Percentiles rank a stretch among this genome's conserved stretches.
Evolutionary conservation across 2,113 vertebrate genomes (phyloP).

Genomic region (Lepus americanus): DNA sequence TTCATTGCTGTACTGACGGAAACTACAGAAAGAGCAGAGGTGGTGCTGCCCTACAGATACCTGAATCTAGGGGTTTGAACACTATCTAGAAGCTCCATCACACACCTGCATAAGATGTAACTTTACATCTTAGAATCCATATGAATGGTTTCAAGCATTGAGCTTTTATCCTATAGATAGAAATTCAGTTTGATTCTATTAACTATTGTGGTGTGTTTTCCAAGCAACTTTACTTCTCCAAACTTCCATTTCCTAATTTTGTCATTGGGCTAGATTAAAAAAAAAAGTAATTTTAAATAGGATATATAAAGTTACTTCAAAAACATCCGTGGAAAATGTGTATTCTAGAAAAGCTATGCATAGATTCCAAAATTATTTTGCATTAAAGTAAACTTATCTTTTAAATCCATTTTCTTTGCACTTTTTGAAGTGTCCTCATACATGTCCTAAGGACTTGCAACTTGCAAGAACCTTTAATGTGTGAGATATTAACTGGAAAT

Average conservation of each 20-base stretch:
- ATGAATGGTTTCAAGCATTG: neutral
- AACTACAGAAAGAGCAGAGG: neutral
- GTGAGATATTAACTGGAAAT: neutral
- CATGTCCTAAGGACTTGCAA: neutral
- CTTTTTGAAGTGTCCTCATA: no score
- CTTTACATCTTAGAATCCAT: neutral
- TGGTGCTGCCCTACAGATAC: neutral
- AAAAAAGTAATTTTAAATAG: neutral
- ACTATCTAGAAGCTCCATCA: neutral
- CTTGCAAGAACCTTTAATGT: neutral
- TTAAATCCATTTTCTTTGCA: no score
- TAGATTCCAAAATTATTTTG: no score
- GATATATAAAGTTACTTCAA: neutral
- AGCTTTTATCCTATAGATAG: neutral
- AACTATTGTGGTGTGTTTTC: neutral
- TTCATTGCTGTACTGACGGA: neutral
- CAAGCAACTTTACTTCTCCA: neutral
- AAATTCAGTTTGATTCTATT: conserved; percentile 32
- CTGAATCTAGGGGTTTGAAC: neutral
- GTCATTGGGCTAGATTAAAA: neutral
- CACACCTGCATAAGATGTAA: neutral
- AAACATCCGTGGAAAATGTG: no score
- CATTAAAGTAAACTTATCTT: no score
- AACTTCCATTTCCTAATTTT: neutral
- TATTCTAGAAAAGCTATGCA: no score